Evolutionary conservation across 2,797 vertebrate species (phyloP), one percentile per base, ranked within the genome.

Genomic region (Lutjanus argentimaculatus): DNA sequence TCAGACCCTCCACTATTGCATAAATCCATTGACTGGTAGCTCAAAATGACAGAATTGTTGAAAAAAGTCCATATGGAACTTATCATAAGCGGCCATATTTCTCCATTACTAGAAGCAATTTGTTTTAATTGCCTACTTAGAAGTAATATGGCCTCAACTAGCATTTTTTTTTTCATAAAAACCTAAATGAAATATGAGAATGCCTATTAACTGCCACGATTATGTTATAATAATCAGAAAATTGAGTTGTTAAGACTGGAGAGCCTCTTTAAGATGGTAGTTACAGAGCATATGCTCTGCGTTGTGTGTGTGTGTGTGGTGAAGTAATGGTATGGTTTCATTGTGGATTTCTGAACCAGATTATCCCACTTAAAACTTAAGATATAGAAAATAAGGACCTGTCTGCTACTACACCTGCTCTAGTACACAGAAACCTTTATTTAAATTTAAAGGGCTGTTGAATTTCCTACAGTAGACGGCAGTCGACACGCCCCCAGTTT

Each of bases 61-160:
- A 45, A 72, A 79, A 89, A 84, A 63, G 67, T 71, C 90, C 94
- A 95, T 92, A 91, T 94, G 93, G 89, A 90, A 92, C 82, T 90
- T 87, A 92, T 92, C 89, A 89, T 68, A 86, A 68, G 82, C 61
- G 48, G 76, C 83, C 85, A 77, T 88, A 91, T 93, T 88, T 89
- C 87, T 83, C 67, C 72, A 87, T 84, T 88, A 88, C 85, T 75
- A 65, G 64, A 85, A 90, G 92, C 91, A 92, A 92, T 92, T 95
- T 92, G 87, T 91, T 92, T 87, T 93, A 94, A 95, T 95, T 92
- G 91, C 80, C 87, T 91, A 87, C 91, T 92, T 93, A 90, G 89
- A 91, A 77, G 90, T 92, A 93, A 94, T 89, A 84, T 79, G 80
- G 86, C 86, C 85, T 87, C 88, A 88, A 92, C 82, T 75, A 48